Base-by-base conservation (phyloP, 2,797 vertebrate species). In the Parambassis ranga region DNA sequence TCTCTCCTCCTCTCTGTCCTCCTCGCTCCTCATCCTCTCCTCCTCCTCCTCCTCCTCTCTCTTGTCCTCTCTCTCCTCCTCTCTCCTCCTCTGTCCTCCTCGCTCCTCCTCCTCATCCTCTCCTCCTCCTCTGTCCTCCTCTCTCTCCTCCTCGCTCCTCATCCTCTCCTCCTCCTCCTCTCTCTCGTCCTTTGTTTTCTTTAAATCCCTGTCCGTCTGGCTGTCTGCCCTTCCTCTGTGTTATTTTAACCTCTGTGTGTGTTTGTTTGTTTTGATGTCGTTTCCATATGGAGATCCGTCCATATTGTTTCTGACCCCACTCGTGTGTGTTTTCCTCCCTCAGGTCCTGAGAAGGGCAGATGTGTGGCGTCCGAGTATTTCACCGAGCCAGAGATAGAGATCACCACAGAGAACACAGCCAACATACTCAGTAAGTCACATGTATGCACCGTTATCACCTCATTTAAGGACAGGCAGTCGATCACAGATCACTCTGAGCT, bases 301-400 rank as follows among this genome's bases (percentile, higher is more conserved):
- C 31, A 4, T 7, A 10, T 20, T 32, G 38, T 37, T 5, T 41
- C 2, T 57, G 33, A 50, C 65, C 43, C 5, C 9, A 0, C 27
- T 28, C n/a, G 1, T 28, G 18, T 6, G 4, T 19, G 18, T 11
- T 20, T 31, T 5, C 13, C 4, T 28, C 44, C 31, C 47, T 23
- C 78, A 91, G 90, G 91, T 56, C 73, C 91, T 3, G 91, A 92
- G 77, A 92, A 90, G 58, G 91, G 90, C 55, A 82, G 94, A 58
- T 96, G 95, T 57, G 94, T 96, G 52, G 94, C 94, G 7, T 93
- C 94, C 0, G 95, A 96, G 56, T 96, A 95, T 81, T 96, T 96
- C 79, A 85, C 75, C 4, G 95, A 95, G 65, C 92, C 94, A 0
- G 95, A 96, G 77, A 93, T 94, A 27, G 94, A 95, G 69, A 92